phyloP scores from a whole-genome alignment of 2,113 vertebrate species.

The Eleginops maclovinus region DNA sequence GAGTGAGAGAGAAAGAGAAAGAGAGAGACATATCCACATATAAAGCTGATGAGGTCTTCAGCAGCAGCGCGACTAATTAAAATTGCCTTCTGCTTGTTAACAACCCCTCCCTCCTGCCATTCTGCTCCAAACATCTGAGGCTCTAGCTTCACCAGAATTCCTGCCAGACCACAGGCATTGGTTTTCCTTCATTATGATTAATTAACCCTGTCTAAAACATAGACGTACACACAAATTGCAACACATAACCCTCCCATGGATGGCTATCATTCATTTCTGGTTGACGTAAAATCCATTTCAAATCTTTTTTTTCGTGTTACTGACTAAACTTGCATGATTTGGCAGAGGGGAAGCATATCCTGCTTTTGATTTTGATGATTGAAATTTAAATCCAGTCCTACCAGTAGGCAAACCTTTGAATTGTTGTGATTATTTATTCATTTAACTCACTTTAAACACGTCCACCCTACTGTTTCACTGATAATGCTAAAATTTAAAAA shows the following conservation, averaged over 20 bases:
- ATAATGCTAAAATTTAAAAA: no score
- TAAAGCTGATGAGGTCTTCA: slow-evolving; percentile 6
- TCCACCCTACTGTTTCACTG: no score
- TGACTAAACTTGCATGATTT: no score
- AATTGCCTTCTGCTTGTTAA: slow-evolving; percentile 51
- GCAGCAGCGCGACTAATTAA: slow-evolving; percentile 60
- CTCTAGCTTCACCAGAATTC: slow-evolving; percentile 17
- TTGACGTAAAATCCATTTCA: not conserved
- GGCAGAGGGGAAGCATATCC: no score
- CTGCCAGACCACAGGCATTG: slow-evolving; percentile 17
- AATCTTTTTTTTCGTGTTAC: not conserved
- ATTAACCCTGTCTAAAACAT: slow-evolving; percentile 9
- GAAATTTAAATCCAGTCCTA: no score
- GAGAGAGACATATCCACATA: no score
- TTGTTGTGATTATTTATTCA: no score
- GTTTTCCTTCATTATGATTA: slow-evolving; percentile 15
- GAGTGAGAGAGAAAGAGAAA: no score
- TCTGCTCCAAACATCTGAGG: slow-evolving; percentile 7
- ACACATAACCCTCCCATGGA: not conserved
- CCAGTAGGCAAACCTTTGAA: no score
- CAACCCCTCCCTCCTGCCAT: slow-evolving; percentile 14
- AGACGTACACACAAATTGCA: not conserved
- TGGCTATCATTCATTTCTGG: not conserved
- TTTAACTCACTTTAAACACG: no score
- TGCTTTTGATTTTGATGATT: no score